Conservation (phyloP, 2,888 invertebrate species). For the Cybosia mesomella region DNA sequence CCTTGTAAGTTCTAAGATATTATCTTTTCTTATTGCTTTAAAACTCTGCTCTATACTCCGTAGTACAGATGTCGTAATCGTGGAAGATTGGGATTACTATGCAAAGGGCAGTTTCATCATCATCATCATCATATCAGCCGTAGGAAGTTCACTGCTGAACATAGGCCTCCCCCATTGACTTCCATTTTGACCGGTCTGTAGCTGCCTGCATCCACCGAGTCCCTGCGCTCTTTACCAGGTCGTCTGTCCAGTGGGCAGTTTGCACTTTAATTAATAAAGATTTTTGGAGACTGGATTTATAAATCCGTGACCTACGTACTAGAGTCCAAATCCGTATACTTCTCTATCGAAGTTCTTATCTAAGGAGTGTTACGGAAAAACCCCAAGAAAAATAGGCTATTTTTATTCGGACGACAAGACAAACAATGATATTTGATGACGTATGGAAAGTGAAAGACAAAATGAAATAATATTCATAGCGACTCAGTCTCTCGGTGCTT, state of each 20-base stretch:
- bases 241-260: not conserved
- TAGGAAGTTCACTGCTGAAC: too few relatives aligned
- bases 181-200: too few relatives aligned
- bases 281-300: not conserved
- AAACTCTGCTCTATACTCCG: not conserved
- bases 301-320: not conserved
- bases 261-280: slow-evolving; percentile 1
- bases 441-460: slow-evolving; percentile 46
- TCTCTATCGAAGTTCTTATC: not conserved
- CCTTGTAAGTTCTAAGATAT: not conserved
- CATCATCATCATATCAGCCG: too few relatives aligned
- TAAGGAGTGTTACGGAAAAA: slow-evolving; percentile 28
- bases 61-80: not conserved
- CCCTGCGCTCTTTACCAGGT: too few relatives aligned
- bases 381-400: slow-evolving; percentile 28
- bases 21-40: not conserved
- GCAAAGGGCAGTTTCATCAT: too few relatives aligned
- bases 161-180: too few relatives aligned
- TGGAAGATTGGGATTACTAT: not conserved
- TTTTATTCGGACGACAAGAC: slow-evolving; percentile 38
- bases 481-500: slow-evolving; percentile 39
- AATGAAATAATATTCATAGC: slow-evolving; percentile 43
- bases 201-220: too few relatives aligned
- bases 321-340: not conserved
- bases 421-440: slow-evolving; percentile 52